A percentile compares a stretch with the other conserved stretches of the same genome.
Evolutionary conservation across 2,797 vertebrate genomes (phyloP).

Genomic region (Halcyon leucocephala): DNA sequence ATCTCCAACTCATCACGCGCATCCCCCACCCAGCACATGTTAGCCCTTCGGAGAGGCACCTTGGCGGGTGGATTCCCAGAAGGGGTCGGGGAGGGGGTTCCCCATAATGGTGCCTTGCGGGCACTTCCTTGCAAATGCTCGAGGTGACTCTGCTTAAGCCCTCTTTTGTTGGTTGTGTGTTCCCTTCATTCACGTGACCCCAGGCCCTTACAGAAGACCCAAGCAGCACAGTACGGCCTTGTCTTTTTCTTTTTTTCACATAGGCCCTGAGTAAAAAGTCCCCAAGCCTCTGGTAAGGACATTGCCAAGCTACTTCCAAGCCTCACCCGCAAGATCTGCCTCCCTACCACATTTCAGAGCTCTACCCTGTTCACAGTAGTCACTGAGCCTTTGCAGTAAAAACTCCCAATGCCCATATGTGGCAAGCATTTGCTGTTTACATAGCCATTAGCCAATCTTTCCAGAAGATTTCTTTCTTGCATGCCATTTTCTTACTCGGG

Average conservation of each 20-base stretch:
- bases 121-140: neutral
- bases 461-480: constrained; percentile 59
- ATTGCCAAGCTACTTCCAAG: neutral
- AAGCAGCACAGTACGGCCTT: neutral
- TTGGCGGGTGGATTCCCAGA: accelerated
- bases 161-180: neutral
- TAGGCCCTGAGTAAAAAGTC: neutral
- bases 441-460: constrained; percentile 70
- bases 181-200: neutral
- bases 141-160: neutral
- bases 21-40: neutral
- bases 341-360: neutral
- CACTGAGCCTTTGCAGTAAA: constrained; percentile 19
- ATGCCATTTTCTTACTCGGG: constrained; percentile 65
- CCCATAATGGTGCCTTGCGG: neutral
- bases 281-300: neutral
- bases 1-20: no score
- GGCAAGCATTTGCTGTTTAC: constrained; percentile 72
- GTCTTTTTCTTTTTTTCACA: neutral
- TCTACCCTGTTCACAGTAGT: constrained; percentile 19
- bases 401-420: constrained; percentile 59
- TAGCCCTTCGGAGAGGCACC: neutral
- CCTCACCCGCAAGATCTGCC: neutral
- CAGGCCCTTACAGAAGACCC: neutral
- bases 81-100: accelerated